These are phyloP conservation scores for Paracyprichromis sp. DNA, from an alignment of 2,113 vertebrate species.

Conservation along the genomic window DNA sequence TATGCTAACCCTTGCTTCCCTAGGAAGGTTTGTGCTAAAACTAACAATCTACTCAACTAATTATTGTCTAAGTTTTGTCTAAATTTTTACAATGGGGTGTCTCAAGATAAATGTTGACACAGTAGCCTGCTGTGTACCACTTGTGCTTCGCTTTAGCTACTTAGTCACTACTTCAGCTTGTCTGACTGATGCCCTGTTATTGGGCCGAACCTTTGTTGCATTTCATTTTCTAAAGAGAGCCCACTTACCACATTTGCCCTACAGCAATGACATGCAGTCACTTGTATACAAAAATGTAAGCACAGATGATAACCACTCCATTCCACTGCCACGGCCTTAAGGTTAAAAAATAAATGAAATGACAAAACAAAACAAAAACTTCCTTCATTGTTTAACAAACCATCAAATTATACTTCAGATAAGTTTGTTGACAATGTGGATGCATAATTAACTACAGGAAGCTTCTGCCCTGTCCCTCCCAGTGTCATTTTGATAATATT, in stretches of 20 bases:
- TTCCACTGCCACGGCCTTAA: background rate
- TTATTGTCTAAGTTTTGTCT: background rate
- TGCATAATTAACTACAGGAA: background rate
- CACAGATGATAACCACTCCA: background rate
- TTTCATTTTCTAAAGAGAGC: background rate
- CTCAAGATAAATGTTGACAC: background rate
- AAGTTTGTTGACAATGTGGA: background rate
- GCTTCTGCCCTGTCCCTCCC: background rate
- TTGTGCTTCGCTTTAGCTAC: background rate
- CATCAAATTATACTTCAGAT: background rate
- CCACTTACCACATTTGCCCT: background rate
- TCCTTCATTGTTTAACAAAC: background rate
- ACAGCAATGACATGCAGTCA: background rate
- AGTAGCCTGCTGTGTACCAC: background rate
- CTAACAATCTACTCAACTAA: background rate
- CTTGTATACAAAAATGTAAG: background rate
- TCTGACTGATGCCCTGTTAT: background rate
- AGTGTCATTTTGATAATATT: background rate
- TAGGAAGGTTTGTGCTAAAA: background rate
- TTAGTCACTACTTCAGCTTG: background rate
- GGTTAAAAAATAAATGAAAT: background rate
- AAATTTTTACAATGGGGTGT: background rate
- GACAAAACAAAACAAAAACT: background rate
- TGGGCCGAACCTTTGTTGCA: background rate
- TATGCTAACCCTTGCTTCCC: background rate